Evolutionary conservation across 2,888 invertebrate genomes (phyloP).

Genomic region (Cantharis flavilabris): DNA sequence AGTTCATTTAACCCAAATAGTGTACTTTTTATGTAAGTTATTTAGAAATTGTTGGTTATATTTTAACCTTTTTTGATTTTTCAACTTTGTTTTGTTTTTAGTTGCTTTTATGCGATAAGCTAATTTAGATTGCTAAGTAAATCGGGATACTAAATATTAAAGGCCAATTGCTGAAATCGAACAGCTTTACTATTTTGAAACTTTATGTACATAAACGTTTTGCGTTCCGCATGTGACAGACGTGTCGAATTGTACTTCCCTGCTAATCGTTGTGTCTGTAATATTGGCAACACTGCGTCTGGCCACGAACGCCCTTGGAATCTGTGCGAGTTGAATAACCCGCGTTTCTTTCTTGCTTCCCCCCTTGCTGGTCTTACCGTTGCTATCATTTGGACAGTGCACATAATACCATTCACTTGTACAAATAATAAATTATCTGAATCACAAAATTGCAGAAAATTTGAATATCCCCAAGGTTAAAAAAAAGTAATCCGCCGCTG

Average conservation of each 20-base stretch:
- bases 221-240: constrained; percentile 14
- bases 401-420: constrained; percentile 7
- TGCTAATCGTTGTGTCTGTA: constrained; percentile 17
- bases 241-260: constrained; percentile 23
- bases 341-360: constrained; percentile 22
- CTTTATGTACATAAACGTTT: not conserved
- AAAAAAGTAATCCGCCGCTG: not conserved
- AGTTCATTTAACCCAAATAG: constrained; percentile 4
- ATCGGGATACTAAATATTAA: not conserved
- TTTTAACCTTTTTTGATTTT: not conserved
- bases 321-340: constrained; percentile 39
- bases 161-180: not conserved
- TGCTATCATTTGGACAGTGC: constrained; percentile 15
- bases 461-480: not conserved
- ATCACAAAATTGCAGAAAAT: not conserved
- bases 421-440: not conserved
- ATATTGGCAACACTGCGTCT: constrained; percentile 37
- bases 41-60: not conserved
- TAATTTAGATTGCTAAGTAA: no score
- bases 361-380: constrained; percentile 19
- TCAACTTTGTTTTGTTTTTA: not conserved
- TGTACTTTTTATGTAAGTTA: not conserved
- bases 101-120: not conserved
- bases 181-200: not conserved
- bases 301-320: constrained; percentile 39